These are phyloP conservation scores for Monochamus alternatus DNA, from an alignment of 2,888 invertebrate species.

Conservation along the genomic window DNA sequence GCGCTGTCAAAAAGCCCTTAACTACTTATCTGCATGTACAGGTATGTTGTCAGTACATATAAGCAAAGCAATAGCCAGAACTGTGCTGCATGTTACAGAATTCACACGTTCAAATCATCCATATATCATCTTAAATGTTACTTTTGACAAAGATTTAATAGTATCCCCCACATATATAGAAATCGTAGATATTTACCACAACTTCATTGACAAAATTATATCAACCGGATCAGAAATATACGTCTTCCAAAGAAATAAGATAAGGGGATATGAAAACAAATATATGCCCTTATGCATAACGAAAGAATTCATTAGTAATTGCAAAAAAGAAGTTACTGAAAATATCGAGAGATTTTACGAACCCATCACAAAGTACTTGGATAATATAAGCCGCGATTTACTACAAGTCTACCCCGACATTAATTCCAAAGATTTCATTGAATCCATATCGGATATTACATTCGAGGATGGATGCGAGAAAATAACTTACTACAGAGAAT, in stretches of 20 bases:
- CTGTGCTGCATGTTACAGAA: constrained; percentile 77
- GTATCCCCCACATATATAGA: constrained; percentile 75
- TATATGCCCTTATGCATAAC: constrained; percentile 59
- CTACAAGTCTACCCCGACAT: constrained; percentile 71
- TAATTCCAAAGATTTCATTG: constrained; percentile 45
- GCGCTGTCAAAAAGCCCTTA: background rate
- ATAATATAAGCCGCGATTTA: constrained; percentile 73
- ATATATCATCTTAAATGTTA: constrained; percentile 71
- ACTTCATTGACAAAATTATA: constrained; percentile 56
- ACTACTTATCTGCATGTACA: constrained; percentile 57
- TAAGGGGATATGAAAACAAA: constrained; percentile 53
- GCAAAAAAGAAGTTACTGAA: constrained; percentile 72
- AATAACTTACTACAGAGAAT: constrained; percentile 74
- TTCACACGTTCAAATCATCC: constrained; percentile 68
- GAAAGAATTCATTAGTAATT: constrained; percentile 68
- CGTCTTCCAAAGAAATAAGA: constrained; percentile 51
- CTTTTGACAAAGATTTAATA: constrained; percentile 74
- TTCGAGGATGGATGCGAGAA: constrained; percentile 77
- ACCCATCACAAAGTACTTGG: constrained; percentile 74
- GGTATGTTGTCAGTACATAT: constrained; percentile 76
- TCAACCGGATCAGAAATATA: constrained; percentile 50
- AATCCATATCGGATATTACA: constrained; percentile 68
- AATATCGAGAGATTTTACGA: constrained; percentile 74
- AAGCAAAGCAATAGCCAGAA: constrained; percentile 79
- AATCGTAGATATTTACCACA: constrained; percentile 72